Evolutionary conservation across 2,797 vertebrate species (phyloP).

Genomic region (Columba guinea): DNA sequence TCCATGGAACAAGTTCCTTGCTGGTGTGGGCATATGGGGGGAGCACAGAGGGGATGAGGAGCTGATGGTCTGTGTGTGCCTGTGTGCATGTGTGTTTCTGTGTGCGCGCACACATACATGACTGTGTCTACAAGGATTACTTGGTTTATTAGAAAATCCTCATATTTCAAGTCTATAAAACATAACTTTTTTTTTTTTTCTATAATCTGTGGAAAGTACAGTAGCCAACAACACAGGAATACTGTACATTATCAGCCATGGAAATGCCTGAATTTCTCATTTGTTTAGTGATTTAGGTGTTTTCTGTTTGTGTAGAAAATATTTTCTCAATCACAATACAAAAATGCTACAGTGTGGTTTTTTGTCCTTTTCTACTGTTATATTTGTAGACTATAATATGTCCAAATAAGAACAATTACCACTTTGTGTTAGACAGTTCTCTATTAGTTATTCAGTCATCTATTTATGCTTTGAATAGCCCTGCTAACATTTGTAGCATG

Average conservation of each 20-base stretch:
- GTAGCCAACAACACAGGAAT: background rate
- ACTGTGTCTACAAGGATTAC: background rate
- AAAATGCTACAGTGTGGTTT: background rate
- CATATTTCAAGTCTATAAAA: background rate
- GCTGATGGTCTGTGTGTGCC: accelerated
- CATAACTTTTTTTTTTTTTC: background rate
- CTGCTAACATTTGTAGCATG: constrained; percentile 17
- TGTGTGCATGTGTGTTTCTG: no score
- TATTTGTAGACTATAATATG: background rate
- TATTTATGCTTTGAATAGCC: constrained; percentile 40
- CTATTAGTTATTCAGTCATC: constrained; percentile 9
- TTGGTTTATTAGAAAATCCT: background rate
- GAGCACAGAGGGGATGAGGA: background rate
- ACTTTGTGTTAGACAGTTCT: background rate
- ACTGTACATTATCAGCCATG: background rate
- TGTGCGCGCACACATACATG: no score
- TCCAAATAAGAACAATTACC: background rate
- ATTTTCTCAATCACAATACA: background rate
- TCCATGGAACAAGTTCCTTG: background rate
- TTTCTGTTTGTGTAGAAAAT: background rate
- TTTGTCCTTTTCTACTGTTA: background rate
- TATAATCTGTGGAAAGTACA: background rate
- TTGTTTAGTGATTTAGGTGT: background rate
- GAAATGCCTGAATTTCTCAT: background rate
- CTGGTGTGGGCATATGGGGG: background rate